Base-by-base conservation (phyloP, 2,113 vertebrate species). In the Nothoprocta perdicaria region DNA sequence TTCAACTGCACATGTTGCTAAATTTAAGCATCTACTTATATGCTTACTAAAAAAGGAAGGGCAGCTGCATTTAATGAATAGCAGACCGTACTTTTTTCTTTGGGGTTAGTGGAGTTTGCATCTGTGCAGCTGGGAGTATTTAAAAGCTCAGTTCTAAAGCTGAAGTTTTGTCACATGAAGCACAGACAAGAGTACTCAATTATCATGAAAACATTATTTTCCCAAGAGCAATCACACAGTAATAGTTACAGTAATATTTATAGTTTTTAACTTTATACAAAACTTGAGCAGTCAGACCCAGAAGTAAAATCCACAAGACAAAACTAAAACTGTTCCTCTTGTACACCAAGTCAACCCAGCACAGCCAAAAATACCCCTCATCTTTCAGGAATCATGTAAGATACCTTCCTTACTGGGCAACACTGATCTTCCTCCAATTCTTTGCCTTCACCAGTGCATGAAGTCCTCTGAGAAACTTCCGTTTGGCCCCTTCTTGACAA, bases 61-160 rank as follows among this genome's bases (percentile, higher is more conserved):
- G 86, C 74, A 92, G 90, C 60, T 94, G 74, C 90, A 92, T 81
- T 86, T 93, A 79, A 94, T 86, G 80, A 92, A 86, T 24, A 76
- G 74, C 83, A 94, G 35, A 57, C n/a, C 38, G 60, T 29, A 76
- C 86, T 93, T 84, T 55, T 55, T 86, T 35, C 66, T 69, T 43
- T 18, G 3, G 19, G 62, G 94, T 92, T 90, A 94, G 41, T 33
- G 13, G 65, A 46, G 43, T 72, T 86, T 57, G 61, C 69, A 93
- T 58, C 71, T 72, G 58, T 45, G 29, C 69, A 93, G 77, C 26
- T 86, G 71, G 92, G 55, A 82, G 26, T 61, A 78, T 89, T 88
- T 84, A 84, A 88, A 89, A 83, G 65, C 86, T 75, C 61, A 3
- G 6, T 29, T 78, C 66, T 53, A 86, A 91, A 33, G 40, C 23